phyloP scores from a whole-genome alignment of 2,888 invertebrate genomes.

The Aphrophora alni region DNA sequence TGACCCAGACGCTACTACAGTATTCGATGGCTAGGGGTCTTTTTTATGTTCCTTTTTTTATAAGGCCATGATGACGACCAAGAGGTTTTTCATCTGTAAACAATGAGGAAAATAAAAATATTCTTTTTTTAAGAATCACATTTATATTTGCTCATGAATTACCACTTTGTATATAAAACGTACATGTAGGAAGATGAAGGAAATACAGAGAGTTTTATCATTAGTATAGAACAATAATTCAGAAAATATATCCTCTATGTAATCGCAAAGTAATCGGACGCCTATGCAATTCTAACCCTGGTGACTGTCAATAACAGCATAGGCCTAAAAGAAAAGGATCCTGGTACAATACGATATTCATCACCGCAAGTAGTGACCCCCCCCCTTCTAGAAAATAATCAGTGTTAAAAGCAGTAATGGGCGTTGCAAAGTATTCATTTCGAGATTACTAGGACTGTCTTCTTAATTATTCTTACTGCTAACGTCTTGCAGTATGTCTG shows the following conservation, averaged over 20 bases:
- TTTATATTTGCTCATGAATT: too few species aligned
- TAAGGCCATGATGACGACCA: too few species aligned
- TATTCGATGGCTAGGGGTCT: too few species aligned
- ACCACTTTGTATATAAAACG: too few species aligned
- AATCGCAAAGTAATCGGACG: background rate
- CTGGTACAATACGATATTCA: background rate
- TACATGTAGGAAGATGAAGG: too few species aligned
- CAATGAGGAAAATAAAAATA: too few species aligned
- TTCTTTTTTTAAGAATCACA: too few species aligned
- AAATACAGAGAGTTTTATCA: too few species aligned
- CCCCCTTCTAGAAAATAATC: background rate
- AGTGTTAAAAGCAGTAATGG: slow-evolving; percentile 6
- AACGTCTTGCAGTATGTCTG: background rate
- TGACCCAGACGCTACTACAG: too few species aligned
- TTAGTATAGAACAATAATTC: too few species aligned
- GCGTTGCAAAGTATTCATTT: background rate
- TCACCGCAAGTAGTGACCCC: background rate
- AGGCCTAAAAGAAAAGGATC: background rate
- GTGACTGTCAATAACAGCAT: background rate
- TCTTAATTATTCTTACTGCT: background rate
- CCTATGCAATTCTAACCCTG: background rate
- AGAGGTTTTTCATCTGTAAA: too few species aligned
- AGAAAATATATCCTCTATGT: background rate
- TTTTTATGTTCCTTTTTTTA: too few species aligned
- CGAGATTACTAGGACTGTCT: background rate